Percentiles rank a stretch among this genome's conserved stretches.
Evolutionary conservation across 2,888 invertebrate genomes (phyloP).

Genomic region (Eristalinus sepulchralis): DNA sequence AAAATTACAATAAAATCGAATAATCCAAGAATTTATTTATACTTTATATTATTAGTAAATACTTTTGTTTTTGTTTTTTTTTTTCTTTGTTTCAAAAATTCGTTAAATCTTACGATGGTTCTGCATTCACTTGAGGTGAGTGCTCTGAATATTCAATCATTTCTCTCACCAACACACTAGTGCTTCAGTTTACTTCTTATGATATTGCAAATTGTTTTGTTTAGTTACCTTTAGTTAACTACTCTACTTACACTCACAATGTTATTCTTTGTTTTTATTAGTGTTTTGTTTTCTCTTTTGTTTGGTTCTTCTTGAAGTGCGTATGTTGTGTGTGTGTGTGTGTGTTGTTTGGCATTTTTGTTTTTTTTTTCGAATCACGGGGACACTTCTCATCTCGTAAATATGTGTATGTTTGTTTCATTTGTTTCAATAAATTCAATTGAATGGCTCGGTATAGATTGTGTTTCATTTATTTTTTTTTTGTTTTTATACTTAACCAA

Average conservation of each 20-base stretch:
- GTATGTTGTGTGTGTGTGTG: conserved; percentile 11
- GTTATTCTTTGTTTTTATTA: conserved; percentile 24
- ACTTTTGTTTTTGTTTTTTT: conserved; percentile 54
- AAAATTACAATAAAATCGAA: conserved; percentile 80
- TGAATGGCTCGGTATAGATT: conserved; percentile 80
- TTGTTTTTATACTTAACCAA: conserved; percentile 72
- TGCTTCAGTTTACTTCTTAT: conserved; percentile 16
- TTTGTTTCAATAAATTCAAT: conserved; percentile 79
- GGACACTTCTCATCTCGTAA: conserved; percentile 61
- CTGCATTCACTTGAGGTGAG: conserved; percentile 30
- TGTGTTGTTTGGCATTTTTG: conserved; percentile 21
- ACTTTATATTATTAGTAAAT: conserved; percentile 65
- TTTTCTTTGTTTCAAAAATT: conserved; percentile 67
- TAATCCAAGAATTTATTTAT: conserved; percentile 66
- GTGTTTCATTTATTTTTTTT: conserved; percentile 74
- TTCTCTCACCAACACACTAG: background rate
- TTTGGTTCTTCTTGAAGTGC: conserved; percentile 52
- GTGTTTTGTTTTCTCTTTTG: conserved; percentile 4
- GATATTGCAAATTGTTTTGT: conserved; percentile 29
- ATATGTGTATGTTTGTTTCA: conserved; percentile 68
- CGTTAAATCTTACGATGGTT: conserved; percentile 65
- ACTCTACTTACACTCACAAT: conserved; percentile 60
- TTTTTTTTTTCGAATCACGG: conserved; percentile 37
- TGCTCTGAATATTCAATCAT: conserved; percentile 1
- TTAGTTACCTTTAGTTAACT: conserved; percentile 34